Conservation (phyloP, 2,888 invertebrate species). For the Drymonia ruficornis region DNA sequence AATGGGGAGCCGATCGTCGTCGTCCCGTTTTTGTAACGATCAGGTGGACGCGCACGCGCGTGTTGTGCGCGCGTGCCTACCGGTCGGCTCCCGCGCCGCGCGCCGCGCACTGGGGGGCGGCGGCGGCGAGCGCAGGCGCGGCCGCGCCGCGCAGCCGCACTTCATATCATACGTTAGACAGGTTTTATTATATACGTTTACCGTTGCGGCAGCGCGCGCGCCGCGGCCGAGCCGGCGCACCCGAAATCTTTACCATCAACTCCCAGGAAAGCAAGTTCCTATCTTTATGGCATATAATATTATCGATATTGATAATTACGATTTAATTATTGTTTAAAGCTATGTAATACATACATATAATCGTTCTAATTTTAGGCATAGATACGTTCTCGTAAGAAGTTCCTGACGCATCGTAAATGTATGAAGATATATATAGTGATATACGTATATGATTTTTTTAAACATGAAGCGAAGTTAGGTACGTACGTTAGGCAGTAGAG, state of each 20-base stretch:
- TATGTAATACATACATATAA: slow-evolving; percentile 86
- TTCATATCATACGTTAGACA: slow-evolving; percentile 85
- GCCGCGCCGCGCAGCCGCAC: slow-evolving; percentile 69
- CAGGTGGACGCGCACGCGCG: slow-evolving; percentile 30
- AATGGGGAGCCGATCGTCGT: slow-evolving; percentile 67
- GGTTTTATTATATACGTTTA: slow-evolving; percentile 83
- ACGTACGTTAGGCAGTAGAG: slow-evolving; percentile 84
- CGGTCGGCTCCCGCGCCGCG: slow-evolving; percentile 66
- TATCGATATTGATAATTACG: slow-evolving; percentile 86
- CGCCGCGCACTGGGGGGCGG: slow-evolving; percentile 82
- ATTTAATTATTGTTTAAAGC: slow-evolving; percentile 86
- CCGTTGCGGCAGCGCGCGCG: slow-evolving; percentile 73
- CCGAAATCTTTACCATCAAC: slow-evolving; percentile 76
- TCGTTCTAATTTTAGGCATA: slow-evolving; percentile 85
- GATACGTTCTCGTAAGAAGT: slow-evolving; percentile 86
- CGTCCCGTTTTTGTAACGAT: slow-evolving; percentile 56
- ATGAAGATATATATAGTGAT: slow-evolving; percentile 84
- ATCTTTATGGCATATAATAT: slow-evolving; percentile 86
- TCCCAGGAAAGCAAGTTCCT: slow-evolving; percentile 86
- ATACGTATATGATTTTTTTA: slow-evolving; percentile 85
- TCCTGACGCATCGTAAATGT: slow-evolving; percentile 85
- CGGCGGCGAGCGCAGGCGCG: slow-evolving; percentile 70
- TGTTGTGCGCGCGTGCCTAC: slow-evolving; percentile 39
- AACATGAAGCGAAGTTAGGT: slow-evolving; percentile 83
- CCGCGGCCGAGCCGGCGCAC: slow-evolving; percentile 76